Evolutionary conservation across 1,140 invertebrate genomes (phyloP).

Genomic region (Diachasma alloeum): DNA sequence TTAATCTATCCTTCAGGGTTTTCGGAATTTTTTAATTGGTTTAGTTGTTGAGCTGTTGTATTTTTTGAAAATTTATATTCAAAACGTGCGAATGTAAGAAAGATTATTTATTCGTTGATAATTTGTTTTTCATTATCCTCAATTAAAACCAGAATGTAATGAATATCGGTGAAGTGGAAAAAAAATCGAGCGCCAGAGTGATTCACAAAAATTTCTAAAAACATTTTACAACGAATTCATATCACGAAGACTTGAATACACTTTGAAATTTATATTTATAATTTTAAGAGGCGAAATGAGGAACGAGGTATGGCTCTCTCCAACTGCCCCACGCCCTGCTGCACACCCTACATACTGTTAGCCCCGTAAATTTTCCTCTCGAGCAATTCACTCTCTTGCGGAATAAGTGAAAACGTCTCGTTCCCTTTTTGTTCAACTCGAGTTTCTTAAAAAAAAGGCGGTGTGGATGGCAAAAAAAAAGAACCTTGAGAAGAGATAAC

Average conservation of each 20-base stretch:
- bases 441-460: not conserved
- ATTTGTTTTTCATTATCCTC: too few species aligned
- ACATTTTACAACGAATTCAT: not conserved
- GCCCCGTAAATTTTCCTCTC: slow-evolving; percentile 49
- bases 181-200: too few species aligned
- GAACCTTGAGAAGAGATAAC: not conserved
- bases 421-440: slow-evolving; percentile 25
- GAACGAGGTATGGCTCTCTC: not conserved
- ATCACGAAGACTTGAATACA: not conserved
- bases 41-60: too few species aligned
- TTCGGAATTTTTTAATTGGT: not conserved
- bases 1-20: not conserved
- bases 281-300: slow-evolving; percentile 1
- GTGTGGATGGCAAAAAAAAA: not conserved
- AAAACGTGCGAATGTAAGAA: too few species aligned
- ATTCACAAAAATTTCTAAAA: too few species aligned
- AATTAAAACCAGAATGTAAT: too few species aligned
- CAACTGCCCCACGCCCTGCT: slow-evolving; percentile 20
- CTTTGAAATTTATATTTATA: not conserved
- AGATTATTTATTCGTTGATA: too few species aligned
- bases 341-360: slow-evolving; percentile 18
- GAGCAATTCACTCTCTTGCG: slow-evolving; percentile 46
- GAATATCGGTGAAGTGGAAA: too few species aligned
- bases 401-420: slow-evolving; percentile 46
- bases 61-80: too few species aligned